Evolutionary conservation across 2,888 invertebrate species (phyloP).

Genomic region (Choreutis nemorana): DNA sequence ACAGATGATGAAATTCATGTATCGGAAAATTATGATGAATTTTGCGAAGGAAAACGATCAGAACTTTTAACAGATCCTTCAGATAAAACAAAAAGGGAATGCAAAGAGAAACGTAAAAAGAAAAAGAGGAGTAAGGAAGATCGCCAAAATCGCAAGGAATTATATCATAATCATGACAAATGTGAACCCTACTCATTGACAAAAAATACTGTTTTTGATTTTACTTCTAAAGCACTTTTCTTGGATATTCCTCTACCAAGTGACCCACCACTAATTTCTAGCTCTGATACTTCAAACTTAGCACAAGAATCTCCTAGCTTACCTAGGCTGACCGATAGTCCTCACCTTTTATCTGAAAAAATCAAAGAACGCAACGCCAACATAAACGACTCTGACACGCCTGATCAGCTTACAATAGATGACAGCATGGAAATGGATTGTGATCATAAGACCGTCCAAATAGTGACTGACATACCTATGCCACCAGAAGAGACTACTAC

Average conservation of each 20-base stretch:
- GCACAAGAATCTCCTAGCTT: conserved; percentile 67
- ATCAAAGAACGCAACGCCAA: conserved; percentile 19
- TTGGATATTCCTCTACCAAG: conserved; percentile 47
- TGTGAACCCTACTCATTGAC: too few relatives aligned
- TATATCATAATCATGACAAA: conserved; percentile 69
- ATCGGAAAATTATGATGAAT: neutral
- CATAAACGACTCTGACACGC: conserved; percentile 13
- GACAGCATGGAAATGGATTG: conserved; percentile 24
- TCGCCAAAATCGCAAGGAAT: conserved; percentile 71
- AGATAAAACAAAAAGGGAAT: conserved; percentile 62
- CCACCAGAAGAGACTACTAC: conserved; percentile 41
- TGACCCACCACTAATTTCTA: conserved; percentile 27
- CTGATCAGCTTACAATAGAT: conserved; percentile 18
- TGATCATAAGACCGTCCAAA: conserved; percentile 30
- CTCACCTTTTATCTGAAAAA: conserved; percentile 28
- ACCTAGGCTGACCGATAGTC: conserved; percentile 72
- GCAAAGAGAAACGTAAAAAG: conserved; percentile 84
- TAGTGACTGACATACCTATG: conserved; percentile 50
- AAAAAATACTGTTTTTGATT: conserved; percentile 20
- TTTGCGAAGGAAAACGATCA: conserved; percentile 15
- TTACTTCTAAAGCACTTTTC: conserved; percentile 35
- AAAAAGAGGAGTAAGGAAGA: conserved; percentile 85
- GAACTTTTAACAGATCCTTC: too few relatives aligned
- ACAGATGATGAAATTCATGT: conserved; percentile 53
- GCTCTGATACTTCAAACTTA: conserved; percentile 33